Conservation (phyloP, 2,113 vertebrate species). For the Perognathus longimembris region DNA sequence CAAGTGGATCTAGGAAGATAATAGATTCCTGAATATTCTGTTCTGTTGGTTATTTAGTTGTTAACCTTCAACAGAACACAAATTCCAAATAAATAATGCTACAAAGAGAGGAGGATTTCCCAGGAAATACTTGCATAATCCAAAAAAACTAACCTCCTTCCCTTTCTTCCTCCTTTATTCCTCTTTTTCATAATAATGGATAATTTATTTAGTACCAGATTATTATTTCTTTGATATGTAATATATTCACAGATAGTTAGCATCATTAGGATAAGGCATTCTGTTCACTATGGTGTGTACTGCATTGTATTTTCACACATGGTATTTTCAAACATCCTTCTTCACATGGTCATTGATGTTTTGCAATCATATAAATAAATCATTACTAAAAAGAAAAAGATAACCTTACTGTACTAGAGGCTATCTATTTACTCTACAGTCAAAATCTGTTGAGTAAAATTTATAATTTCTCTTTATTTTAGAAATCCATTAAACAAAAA, state of each 20-base stretch:
- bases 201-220: background rate
- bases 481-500: background rate
- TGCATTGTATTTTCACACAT: no score
- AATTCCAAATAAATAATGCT: background rate
- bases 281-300: background rate
- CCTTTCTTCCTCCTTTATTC: background rate
- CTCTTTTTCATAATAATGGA: background rate
- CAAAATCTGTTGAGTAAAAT: background rate
- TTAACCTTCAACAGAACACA: background rate
- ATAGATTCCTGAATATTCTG: background rate
- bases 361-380: background rate
- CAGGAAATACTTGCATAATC: background rate
- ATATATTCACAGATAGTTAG: background rate
- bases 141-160: fast-evolving
- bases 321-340: no score
- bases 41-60: background rate
- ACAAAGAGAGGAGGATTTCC: background rate
- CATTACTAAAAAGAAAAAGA: background rate
- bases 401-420: background rate
- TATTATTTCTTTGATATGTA: slow-evolving; percentile 18
- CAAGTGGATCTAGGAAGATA: background rate
- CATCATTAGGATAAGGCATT: background rate
- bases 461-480: background rate
- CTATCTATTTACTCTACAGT: background rate
- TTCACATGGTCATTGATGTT: background rate